Base-by-base conservation (phyloP, 2,888 invertebrate genomes). In the Agonopterix heracliana region DNA sequence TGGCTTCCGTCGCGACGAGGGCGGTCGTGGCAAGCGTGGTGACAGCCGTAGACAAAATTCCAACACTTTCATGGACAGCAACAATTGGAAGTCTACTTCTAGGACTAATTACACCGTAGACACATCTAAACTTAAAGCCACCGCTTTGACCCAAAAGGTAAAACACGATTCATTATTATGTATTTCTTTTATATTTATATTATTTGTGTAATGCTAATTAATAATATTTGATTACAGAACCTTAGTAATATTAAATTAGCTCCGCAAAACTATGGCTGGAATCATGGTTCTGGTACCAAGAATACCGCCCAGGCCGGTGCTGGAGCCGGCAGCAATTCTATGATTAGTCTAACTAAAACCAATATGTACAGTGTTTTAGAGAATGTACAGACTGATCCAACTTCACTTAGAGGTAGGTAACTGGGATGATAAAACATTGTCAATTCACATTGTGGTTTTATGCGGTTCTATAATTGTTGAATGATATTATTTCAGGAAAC, bases 1-100 rank as follows among this genome's bases (percentile, higher is more conserved):
- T 5, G 73, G 74, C 14, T 90, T 90, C 34, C 89, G 92, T 42
- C 91, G 91, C 53, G 93, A 93, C 51, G 92, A 92, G 38, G 89
- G 92, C 8, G 80, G 85, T 14, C 83, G 77, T 40, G 78, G 82
- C 41, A 82, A 80, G 52, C 79, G 85, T 35, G 60, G 70, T 8
- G 84, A 85, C 9, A 68, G 73, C n/a, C 79, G 83, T 26, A 68
- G 84, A 26, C 81, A 79, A 49, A 69, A 67, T 47, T 48, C 67
- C 7, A 78, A 77, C 58, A 50, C 71, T 2, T 75, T 74, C 59
- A 75, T 69, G 63, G 81, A 74, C 56, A 75, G 65, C 55, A 79
- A 66, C 62, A 76, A 63, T 47, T 86, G 80, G 83, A 81, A 79
- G 54, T 3, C 26, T 26, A 66, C 69, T 1, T 71, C 42, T 13